Base-by-base conservation (phyloP, 2,797 vertebrate species). In the Enteromius unitaeniatus region DNA sequence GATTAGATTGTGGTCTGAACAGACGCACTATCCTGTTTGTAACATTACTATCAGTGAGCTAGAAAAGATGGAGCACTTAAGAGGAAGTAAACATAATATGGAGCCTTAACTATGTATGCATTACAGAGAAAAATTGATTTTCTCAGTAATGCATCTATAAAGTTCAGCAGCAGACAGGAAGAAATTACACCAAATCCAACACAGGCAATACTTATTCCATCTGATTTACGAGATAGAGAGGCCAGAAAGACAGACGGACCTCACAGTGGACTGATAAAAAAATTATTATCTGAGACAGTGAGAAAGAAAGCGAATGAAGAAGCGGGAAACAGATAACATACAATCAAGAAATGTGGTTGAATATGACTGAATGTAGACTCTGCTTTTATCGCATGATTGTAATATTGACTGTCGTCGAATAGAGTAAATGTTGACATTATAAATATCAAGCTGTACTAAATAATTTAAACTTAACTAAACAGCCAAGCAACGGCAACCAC, bases 111-210 rank as follows among this genome's bases (percentile, higher is more conserved):
- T 17, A 55, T 88, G 83, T 64, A 76, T 91, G 86, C 91, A 92
- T 92, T 93, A 92, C 77, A 49, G 60, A 45, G 82, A 51, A 82
- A 92, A 90, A 91, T 72, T 86, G 85, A 77, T 87, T 91, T 91
- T 83, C 88, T 37, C 89, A 85, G 87, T 90, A 85, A 89, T 81
- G 79, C 51, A 84, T 3, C 74, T 28, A 26, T 26, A 26, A 72
- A 47, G 40, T 26, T 62, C 60, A 31, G 69, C 23, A 49, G 42
- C 5, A 23, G 19, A 62, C 89, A 51, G 69, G 89, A 92, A 85
- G 85, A 87, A 85, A 85, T 88, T 55, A 7, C 45, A 85, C 11
- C 23, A 92, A 93, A 93, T 91, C 82, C 85, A 91, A 87, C 92
- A 90, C 62, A 21, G 17, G 3, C 13, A 28, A 42, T 28, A 42